Conservation (phyloP, 1,140 invertebrate species). For the Drosophila navojoa region DNA sequence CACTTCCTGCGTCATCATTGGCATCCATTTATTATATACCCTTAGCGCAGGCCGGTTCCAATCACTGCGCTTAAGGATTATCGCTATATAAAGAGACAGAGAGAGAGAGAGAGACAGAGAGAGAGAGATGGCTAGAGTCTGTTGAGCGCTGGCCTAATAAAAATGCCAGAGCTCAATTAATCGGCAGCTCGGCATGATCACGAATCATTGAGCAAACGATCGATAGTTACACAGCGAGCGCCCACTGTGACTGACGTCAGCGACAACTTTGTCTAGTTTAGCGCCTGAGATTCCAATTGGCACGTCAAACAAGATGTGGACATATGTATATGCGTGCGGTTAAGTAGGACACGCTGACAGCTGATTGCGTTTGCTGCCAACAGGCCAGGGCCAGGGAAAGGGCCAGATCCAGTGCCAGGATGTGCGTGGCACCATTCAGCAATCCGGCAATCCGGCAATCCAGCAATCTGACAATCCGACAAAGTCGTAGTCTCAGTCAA, state of each 20-base stretch:
- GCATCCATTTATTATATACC: constrained; percentile 35
- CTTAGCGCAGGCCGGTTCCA: constrained; percentile 10
- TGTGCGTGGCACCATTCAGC: constrained; percentile 30
- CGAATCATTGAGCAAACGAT: constrained; percentile 36
- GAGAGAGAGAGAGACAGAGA: neutral
- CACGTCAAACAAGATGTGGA: constrained; percentile 39
- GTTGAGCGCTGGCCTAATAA: constrained; percentile 54
- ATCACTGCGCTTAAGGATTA: constrained; percentile 7
- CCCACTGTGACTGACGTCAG: constrained; percentile 57
- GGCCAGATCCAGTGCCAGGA: constrained; percentile 37
- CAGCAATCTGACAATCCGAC: neutral
- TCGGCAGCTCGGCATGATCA: constrained; percentile 59
- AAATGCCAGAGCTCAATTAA: constrained; percentile 75
- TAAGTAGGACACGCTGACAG: constrained; percentile 76
- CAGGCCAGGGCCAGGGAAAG: constrained; percentile 22
- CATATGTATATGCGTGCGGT: constrained; percentile 43
- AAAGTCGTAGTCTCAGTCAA: constrained; percentile 58
- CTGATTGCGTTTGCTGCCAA: constrained; percentile 55
- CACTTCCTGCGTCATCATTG: constrained; percentile 62
- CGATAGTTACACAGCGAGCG: constrained; percentile 26
- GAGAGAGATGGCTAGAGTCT: neutral
- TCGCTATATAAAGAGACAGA: constrained; percentile 1
- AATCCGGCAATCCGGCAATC: too few relatives aligned
- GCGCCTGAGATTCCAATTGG: constrained; percentile 14
- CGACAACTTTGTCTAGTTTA: constrained; percentile 29